Conservation (phyloP, 2,113 vertebrate genomes). For the Melanerpes formicivorus region DNA sequence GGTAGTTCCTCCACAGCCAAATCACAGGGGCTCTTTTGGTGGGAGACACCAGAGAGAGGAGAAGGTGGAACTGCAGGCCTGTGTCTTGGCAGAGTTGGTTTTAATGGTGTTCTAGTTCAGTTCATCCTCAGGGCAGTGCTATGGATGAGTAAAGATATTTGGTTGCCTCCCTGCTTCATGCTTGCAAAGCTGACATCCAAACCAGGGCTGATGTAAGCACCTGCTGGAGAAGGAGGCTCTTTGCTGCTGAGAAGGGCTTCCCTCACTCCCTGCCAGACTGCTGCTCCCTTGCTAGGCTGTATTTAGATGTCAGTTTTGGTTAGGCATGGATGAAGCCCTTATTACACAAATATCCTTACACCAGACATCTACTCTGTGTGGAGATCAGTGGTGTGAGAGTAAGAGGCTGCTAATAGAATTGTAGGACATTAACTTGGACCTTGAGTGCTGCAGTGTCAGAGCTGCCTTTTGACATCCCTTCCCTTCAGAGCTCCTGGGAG, state of each 20-base stretch:
- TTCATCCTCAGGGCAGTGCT: neutral
- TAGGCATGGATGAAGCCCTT: neutral
- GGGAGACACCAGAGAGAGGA: accelerated
- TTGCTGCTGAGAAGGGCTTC: neutral
- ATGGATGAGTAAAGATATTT: neutral
- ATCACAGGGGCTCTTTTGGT: accelerated
- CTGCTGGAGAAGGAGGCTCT: neutral
- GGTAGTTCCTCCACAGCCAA: neutral
- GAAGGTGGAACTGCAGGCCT: neutral
- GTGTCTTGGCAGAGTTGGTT: neutral
- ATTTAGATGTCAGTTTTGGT: neutral
- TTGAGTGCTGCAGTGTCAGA: neutral
- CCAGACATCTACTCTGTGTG: neutral
- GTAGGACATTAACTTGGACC: accelerated
- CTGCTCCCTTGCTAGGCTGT: neutral
- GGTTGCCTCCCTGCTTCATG: neutral
- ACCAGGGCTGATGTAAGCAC: neutral
- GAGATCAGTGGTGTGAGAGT: neutral
- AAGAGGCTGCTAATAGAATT: neutral
- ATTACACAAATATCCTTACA: neutral
- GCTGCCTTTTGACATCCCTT: neutral
- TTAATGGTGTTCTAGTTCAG: neutral
- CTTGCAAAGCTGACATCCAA: neutral
- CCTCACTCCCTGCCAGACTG: neutral
- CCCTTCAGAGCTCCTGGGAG: neutral